Evolutionary conservation across 2,797 vertebrate genomes (phyloP).

Genomic region (Macroramphosus scolopax): DNA sequence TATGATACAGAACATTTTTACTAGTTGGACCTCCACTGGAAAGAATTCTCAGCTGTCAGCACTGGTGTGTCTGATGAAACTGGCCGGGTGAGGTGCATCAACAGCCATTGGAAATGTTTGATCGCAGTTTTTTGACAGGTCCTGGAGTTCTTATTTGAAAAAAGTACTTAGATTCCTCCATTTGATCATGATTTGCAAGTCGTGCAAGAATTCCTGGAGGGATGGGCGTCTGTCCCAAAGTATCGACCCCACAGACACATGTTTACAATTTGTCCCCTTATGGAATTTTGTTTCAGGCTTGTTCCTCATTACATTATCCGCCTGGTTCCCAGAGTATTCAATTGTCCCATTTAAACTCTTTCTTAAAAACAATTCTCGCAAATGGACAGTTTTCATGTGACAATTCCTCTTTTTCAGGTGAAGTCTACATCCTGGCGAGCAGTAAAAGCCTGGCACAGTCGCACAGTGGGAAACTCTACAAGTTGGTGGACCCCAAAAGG

Average conservation of each 20-base stretch:
- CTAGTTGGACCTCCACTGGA: constrained; percentile 34
- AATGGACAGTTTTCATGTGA: constrained; percentile 10
- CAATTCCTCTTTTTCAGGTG: constrained; percentile 79
- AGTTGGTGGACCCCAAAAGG: constrained; percentile 97
- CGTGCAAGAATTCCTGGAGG: constrained; percentile 49
- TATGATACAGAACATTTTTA: constrained; percentile 43
- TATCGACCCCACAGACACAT: constrained; percentile 70
- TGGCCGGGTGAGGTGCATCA: constrained; percentile 46
- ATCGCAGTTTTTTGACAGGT: constrained; percentile 47
- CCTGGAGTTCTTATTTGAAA: constrained; percentile 54
- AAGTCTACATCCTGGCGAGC: constrained; percentile 94
- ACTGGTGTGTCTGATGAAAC: constrained; percentile 56
- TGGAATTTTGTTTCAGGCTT: constrained; percentile 73
- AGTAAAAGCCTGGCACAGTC: constrained; percentile 94
- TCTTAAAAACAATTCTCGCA: constrained; percentile 14
- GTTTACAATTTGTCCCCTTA: constrained; percentile 76
- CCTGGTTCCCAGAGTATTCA: constrained; percentile 72
- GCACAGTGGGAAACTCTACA: constrained; percentile 96
- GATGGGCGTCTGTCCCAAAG: constrained; percentile 52
- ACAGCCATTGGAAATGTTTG: constrained; percentile 50
- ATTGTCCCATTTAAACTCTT: constrained; percentile 65
- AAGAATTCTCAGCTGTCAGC: constrained; percentile 53
- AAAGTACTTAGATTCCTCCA: constrained; percentile 59
- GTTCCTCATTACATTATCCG: constrained; percentile 76
- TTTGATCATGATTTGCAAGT: constrained; percentile 62